These are phyloP conservation scores for Tetramorium parvispinum DNA, from an alignment of 1,140 invertebrate species.

Conservation along the genomic window DNA sequence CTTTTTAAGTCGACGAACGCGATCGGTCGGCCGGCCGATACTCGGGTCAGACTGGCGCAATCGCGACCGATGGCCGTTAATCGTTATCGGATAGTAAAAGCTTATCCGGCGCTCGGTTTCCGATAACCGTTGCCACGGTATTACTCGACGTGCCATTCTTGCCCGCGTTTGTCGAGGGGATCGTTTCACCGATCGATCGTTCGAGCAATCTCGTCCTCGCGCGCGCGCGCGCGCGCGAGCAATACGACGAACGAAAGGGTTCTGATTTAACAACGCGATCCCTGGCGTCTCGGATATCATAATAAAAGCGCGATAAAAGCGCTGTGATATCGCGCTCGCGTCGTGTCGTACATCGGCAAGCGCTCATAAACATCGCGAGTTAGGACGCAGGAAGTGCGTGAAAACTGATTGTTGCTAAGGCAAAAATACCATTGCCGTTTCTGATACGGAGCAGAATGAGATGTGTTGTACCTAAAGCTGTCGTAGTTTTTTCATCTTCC, in stretches of 20 bases:
- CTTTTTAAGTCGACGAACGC: constrained; percentile 30
- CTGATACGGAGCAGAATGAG: neutral
- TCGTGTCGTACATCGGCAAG: constrained; percentile 44
- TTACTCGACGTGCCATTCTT: constrained; percentile 50
- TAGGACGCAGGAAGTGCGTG: constrained; percentile 20
- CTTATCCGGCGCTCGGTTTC: constrained; percentile 68
- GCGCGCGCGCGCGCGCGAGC: neutral
- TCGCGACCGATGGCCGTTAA: constrained; percentile 59
- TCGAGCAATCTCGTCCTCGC: constrained; percentile 37
- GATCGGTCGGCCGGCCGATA: constrained; percentile 11
- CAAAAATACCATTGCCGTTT: neutral
- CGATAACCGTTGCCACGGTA: constrained; percentile 11
- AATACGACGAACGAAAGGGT: constrained; percentile 26
- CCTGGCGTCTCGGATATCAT: constrained; percentile 52
- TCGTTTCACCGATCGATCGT: constrained; percentile 50
- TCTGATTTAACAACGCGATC: constrained; percentile 51
- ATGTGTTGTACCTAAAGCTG: neutral
- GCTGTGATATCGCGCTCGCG: constrained; percentile 36
- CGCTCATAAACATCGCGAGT: constrained; percentile 40
- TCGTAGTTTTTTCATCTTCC: neutral
- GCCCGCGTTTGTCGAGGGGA: constrained; percentile 1
- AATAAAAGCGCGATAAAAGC: constrained; percentile 56
- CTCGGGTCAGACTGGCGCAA: constrained; percentile 19
- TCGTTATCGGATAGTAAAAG: constrained; percentile 72
- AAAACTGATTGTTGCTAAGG: constrained; percentile 28